phyloP scores from a whole-genome alignment of 2,113 vertebrate genomes.

The Paratilapia polleni region DNA sequence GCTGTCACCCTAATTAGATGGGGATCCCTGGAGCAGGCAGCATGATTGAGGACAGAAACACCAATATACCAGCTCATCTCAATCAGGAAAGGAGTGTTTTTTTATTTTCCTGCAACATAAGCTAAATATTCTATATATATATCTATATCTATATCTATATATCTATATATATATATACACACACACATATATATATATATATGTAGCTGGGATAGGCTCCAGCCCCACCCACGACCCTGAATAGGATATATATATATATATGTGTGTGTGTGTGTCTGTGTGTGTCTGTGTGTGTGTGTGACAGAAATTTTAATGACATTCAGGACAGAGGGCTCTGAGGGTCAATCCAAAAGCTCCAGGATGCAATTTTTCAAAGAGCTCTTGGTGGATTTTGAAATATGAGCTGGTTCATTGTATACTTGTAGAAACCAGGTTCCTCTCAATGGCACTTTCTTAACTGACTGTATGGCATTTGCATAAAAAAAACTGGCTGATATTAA shows the following conservation, averaged over 20 bases:
- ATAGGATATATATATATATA: too few relatives aligned
- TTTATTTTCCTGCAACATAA: not conserved
- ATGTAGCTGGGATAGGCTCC: too few relatives aligned
- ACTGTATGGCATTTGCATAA: not conserved
- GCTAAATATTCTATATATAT: not conserved
- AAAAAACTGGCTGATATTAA: not conserved
- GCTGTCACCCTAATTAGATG: conserved; percentile 50
- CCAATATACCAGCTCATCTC: conserved; percentile 25
- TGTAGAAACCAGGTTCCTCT: not conserved
- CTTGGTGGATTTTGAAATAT: not conserved
- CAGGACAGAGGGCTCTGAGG: too few relatives aligned
- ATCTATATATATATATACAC: too few relatives aligned
- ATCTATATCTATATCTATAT: too few relatives aligned
- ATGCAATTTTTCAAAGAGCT: not conserved
- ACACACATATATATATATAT: too few relatives aligned
- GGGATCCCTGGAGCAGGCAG: conserved; percentile 44
- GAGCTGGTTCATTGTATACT: not conserved
- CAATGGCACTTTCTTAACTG: not conserved
- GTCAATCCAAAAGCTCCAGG: not conserved
- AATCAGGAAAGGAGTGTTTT: not conserved
- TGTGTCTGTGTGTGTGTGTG: too few relatives aligned
- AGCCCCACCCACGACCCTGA: too few relatives aligned
- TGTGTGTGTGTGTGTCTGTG: too few relatives aligned
- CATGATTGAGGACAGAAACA: conserved; percentile 29
- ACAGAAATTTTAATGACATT: not conserved